A percentile compares a stretch with the other conserved stretches of the same genome.
These are phyloP conservation scores for Phoenoteleia sp. DNA, from an alignment of 2,888 invertebrate genomes.

Conservation along the genomic window DNA sequence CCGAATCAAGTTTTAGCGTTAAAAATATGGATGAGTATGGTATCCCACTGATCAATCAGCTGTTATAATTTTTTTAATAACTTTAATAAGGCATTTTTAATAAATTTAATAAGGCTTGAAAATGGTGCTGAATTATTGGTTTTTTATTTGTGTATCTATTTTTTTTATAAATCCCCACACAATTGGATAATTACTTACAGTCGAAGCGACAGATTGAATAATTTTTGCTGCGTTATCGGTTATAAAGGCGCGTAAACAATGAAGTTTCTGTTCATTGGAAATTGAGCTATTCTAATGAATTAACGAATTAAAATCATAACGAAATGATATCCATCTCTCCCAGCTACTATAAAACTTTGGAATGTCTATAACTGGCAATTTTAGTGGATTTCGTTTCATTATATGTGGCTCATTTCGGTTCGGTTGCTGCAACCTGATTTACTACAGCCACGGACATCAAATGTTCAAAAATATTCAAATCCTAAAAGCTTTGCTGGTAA, in stretches of 20 bases:
- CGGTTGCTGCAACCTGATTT: no score
- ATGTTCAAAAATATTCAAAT: background rate
- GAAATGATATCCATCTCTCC: background rate
- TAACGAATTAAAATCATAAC: background rate
- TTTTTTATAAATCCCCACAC: background rate
- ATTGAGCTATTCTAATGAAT: background rate
- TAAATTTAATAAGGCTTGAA: background rate
- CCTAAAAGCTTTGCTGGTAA: background rate
- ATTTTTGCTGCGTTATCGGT: background rate
- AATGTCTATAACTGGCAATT: background rate
- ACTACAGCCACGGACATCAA: no score
- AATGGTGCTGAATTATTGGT: background rate
- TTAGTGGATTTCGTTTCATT: background rate
- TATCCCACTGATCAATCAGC: conserved; percentile 1
- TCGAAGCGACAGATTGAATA: background rate
- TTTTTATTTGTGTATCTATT: conserved; percentile 3
- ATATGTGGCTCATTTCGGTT: background rate
- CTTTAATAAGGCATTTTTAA: background rate
- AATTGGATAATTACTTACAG: background rate
- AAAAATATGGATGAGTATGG: background rate
- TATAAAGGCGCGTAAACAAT: background rate
- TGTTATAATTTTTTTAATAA: background rate
- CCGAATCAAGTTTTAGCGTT: background rate
- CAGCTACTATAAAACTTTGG: background rate
- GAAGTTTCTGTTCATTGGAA: background rate